Evolutionary conservation across 2,797 vertebrate species (phyloP).

Genomic region (Coracias cyanogaster): DNA sequence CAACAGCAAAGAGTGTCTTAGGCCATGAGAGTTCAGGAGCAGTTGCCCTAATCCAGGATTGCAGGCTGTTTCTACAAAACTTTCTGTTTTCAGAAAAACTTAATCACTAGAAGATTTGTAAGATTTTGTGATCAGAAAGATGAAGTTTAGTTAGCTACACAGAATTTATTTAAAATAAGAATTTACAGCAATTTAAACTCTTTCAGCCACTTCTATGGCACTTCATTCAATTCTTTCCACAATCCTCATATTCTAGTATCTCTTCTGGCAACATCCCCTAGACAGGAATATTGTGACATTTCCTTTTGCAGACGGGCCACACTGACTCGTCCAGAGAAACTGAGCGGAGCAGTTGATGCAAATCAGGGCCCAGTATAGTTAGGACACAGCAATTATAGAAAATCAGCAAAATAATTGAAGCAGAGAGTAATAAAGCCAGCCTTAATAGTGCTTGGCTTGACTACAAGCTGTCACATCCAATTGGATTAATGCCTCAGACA

Average conservation of each 20-base stretch:
- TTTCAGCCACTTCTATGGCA: neutral
- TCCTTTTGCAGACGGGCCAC: neutral
- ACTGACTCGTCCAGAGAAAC: neutral
- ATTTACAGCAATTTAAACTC: neutral
- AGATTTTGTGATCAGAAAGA: neutral
- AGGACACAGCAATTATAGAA: neutral
- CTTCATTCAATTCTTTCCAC: neutral
- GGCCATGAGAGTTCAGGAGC: neutral
- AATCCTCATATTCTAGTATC: neutral
- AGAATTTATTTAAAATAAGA: neutral
- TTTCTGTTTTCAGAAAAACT: neutral
- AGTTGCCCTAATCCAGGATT: neutral
- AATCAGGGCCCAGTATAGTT: neutral
- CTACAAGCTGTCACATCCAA: constrained; percentile 11
- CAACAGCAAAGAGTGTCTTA: neutral
- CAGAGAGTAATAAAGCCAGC: constrained; percentile 18
- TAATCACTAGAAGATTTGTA: neutral
- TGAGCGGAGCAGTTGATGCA: neutral
- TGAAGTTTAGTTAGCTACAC: neutral
- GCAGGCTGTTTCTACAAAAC: neutral
- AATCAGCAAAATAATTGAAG: constrained; percentile 34
- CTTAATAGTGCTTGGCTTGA: neutral
- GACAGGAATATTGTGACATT: neutral
- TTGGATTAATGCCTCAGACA: neutral
- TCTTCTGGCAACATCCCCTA: neutral